Evolutionary conservation across 2,797 vertebrate species (phyloP).

Genomic region (Chaetophractus vellerosus): DNA sequence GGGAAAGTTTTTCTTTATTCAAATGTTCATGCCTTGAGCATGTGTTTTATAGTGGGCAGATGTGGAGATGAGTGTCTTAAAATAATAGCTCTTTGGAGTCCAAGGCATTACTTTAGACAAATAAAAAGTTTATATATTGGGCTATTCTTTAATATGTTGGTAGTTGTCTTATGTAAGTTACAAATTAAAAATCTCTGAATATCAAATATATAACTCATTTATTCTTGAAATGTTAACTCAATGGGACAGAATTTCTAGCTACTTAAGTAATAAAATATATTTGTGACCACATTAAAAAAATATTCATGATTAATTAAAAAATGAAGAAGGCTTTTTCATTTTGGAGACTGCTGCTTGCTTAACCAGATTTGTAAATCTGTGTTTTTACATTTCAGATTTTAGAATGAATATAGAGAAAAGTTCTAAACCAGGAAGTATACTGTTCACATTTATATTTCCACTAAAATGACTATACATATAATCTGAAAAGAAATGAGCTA

Average conservation of each 20-base stretch:
- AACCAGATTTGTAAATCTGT: slow-evolving; percentile 32
- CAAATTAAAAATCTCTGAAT: slow-evolving; percentile 45
- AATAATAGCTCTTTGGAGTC: slow-evolving; percentile 68
- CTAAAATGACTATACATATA: slow-evolving; percentile 11
- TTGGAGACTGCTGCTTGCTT: slow-evolving; percentile 41
- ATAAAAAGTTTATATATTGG: slow-evolving; percentile 55
- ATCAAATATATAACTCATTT: slow-evolving; percentile 40
- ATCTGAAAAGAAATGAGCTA: slow-evolving; percentile 46
- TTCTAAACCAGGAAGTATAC: not conserved
- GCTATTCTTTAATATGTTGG: slow-evolving; percentile 7
- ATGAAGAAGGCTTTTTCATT: slow-evolving; percentile 22
- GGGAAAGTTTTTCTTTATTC: slow-evolving; percentile 78
- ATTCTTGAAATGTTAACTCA: slow-evolving; percentile 54
- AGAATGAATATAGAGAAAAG: slow-evolving; percentile 58
- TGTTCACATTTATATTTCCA: slow-evolving; percentile 45
- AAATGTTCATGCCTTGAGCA: slow-evolving; percentile 76
- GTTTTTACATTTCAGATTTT: slow-evolving; percentile 60
- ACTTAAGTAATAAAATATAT: slow-evolving; percentile 61
- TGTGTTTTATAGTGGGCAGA: slow-evolving; percentile 78
- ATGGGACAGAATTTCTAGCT: slow-evolving; percentile 42
- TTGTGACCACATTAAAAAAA: slow-evolving; percentile 38
- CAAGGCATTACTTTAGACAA: slow-evolving; percentile 59
- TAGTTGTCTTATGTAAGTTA: slow-evolving; percentile 53
- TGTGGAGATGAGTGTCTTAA: slow-evolving; percentile 68
- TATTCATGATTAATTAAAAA: slow-evolving; percentile 50